Evolutionary conservation across 1,140 invertebrate species (phyloP).

Genomic region (Bradynema listronoti): DNA sequence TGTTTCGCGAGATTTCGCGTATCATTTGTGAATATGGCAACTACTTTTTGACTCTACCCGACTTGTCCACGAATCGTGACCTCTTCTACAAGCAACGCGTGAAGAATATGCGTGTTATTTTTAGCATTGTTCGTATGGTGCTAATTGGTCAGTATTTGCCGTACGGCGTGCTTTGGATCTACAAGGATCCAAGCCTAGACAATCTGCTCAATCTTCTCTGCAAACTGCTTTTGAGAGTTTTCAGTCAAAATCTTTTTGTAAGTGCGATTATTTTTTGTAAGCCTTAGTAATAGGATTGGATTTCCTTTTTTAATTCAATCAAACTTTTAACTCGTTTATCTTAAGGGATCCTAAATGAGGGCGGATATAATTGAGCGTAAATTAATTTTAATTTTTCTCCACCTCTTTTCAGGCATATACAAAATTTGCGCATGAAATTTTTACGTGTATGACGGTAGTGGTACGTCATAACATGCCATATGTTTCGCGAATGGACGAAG

Average conservation of each 20-base stretch:
- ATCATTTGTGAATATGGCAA: conserved; percentile 89
- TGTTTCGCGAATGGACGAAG: no score
- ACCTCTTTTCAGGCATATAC: conserved; percentile 21
- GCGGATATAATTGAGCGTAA: background rate
- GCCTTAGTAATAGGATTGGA: no score
- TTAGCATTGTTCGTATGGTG: conserved; percentile 89
- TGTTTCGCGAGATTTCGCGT: conserved; percentile 92
- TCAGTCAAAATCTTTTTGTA: conserved; percentile 27
- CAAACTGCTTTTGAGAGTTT: conserved; percentile 68
- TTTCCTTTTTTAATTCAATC: background rate
- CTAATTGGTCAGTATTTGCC: conserved; percentile 94
- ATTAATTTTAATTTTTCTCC: background rate
- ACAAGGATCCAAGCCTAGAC: conserved; percentile 89
- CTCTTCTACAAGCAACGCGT: conserved; percentile 87
- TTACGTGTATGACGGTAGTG: no score
- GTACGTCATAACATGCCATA: no score
- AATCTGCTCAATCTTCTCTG: conserved; percentile 90
- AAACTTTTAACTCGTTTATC: conserved; percentile 19
- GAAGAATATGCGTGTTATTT: conserved; percentile 96
- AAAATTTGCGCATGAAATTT: conserved; percentile 23
- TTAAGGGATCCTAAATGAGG: conserved; percentile 14
- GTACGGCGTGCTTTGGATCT: conserved; percentile 90
- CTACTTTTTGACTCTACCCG: conserved; percentile 71
- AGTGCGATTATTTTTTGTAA: background rate
- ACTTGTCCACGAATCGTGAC: conserved; percentile 85